Percentiles rank a stretch among this genome's conserved stretches.
phyloP scores from a whole-genome alignment of 2,797 vertebrate species.

The Spondyliosoma cantharus region DNA sequence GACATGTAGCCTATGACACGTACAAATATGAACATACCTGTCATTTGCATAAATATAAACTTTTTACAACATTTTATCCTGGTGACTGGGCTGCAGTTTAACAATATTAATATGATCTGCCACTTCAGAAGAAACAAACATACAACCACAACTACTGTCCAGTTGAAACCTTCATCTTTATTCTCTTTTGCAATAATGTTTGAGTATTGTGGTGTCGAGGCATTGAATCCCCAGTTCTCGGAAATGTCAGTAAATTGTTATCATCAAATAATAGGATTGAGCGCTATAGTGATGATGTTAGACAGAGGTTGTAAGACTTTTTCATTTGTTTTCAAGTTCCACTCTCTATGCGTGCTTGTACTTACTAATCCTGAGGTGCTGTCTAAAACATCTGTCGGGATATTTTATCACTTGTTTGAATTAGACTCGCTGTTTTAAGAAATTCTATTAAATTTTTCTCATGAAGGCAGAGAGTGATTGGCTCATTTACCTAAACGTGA shows the following conservation, averaged over 20 bases:
- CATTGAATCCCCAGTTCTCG: not conserved
- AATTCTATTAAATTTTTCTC: not conserved
- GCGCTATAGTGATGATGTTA: not conserved
- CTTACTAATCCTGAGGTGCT: not conserved
- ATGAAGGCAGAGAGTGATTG: not conserved
- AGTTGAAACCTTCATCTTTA: not conserved
- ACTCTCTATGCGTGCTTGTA: not conserved
- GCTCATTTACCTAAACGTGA: not conserved
- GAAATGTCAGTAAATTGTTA: not conserved
- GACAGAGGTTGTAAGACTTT: not conserved
- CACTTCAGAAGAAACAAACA: not conserved
- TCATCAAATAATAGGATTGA: constrained; percentile 2
- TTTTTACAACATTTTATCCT: too few species aligned
- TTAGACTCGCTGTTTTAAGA: not conserved
- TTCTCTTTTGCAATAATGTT: not conserved
- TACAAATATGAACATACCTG: too few species aligned
- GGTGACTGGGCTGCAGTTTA: too few species aligned
- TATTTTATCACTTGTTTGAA: not conserved
- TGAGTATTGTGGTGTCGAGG: not conserved
- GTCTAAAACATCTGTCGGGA: not conserved
- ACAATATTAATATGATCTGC: not conserved
- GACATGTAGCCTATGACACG: too few species aligned
- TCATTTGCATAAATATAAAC: too few species aligned
- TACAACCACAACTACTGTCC: too few species aligned
- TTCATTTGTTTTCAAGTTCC: not conserved